Conservation (phyloP, 2,113 vertebrate genomes). For the Panurus biarmicus region DNA sequence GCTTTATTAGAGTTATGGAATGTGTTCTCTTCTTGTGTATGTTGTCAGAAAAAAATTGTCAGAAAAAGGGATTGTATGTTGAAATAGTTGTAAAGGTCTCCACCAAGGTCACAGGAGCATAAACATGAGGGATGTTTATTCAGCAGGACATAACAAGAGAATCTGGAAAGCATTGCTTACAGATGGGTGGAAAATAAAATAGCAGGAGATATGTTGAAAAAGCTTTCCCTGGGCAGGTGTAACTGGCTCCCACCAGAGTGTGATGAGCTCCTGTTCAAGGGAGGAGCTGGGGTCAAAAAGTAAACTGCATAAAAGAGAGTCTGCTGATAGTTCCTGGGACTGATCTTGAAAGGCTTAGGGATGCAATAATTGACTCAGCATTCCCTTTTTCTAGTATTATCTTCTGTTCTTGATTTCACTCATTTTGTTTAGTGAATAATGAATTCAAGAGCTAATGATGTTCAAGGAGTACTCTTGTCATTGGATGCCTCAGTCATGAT, state of each 20-base stretch:
- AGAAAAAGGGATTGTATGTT: background rate
- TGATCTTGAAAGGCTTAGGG: background rate
- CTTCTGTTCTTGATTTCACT: background rate
- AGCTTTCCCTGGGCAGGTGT: background rate
- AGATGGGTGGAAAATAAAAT: background rate
- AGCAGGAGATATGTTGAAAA: background rate
- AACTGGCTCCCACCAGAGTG: background rate
- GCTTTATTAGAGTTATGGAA: background rate
- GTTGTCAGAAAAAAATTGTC: background rate
- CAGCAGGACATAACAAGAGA: background rate
- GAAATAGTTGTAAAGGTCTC: background rate
- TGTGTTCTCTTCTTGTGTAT: background rate
- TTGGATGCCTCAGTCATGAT: background rate
- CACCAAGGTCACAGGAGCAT: background rate
- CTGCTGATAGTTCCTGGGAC: background rate
- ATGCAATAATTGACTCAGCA: background rate
- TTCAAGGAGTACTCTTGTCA: background rate
- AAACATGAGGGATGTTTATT: background rate
- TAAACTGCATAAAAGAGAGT: background rate
- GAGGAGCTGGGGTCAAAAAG: background rate
- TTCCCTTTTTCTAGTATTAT: background rate
- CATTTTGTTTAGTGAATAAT: fast-evolving
- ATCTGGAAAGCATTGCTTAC: background rate
- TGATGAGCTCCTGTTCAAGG: background rate
- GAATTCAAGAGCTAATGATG: background rate